A percentile compares a stretch with the other conserved stretches of the same genome.
Conservation (phyloP, 2,113 vertebrate species). For the Junco hyemalis region DNA sequence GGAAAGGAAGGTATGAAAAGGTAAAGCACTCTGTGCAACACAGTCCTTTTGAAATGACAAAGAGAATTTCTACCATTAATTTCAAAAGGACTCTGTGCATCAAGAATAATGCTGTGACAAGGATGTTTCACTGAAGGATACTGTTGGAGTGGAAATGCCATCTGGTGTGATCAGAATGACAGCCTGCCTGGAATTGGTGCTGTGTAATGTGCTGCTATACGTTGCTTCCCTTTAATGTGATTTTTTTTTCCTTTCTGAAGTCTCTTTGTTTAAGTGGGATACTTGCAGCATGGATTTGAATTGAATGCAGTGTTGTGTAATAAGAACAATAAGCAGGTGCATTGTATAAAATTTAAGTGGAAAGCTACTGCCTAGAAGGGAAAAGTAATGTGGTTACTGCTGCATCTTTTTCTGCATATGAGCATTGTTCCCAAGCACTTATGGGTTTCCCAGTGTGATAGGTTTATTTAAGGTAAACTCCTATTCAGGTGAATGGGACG, state of each 20-base stretch:
- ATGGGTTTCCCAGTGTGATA: background rate
- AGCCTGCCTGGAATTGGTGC: background rate
- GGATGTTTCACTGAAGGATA: slow-evolving; percentile 7
- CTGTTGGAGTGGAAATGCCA: background rate
- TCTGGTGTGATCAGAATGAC: slow-evolving; percentile 21
- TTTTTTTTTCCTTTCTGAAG: background rate
- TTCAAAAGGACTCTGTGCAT: background rate
- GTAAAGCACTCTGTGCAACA: background rate
- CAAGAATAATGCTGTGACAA: background rate
- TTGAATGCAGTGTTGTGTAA: background rate
- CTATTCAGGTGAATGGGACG: background rate
- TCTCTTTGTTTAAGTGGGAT: background rate
- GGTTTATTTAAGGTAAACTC: slow-evolving; percentile 24
- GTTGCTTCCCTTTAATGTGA: background rate
- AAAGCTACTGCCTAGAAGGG: background rate
- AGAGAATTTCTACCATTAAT: background rate
- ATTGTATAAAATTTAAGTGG: background rate
- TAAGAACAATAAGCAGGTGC: slow-evolving; percentile 30
- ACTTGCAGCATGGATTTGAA: background rate
- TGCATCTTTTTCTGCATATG: background rate
- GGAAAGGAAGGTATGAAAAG: background rate
- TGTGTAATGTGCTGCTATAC: background rate
- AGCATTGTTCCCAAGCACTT: background rate
- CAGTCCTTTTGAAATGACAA: slow-evolving; percentile 10
- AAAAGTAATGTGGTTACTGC: background rate